Evolutionary conservation across 2,113 vertebrate species (phyloP).

Genomic region (Dolichallabes microphthalmus): DNA sequence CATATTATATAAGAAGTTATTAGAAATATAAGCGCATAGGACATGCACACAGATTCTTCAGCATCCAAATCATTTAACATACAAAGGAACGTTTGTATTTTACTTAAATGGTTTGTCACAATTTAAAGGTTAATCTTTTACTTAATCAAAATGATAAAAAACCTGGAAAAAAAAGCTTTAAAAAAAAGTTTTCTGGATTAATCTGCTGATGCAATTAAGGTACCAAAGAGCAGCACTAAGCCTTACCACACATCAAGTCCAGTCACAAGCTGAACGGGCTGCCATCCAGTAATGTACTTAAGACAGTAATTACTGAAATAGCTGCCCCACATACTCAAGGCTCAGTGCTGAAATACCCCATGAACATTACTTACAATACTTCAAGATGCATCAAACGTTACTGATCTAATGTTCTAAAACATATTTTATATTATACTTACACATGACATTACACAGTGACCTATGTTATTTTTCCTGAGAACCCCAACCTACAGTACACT

Average conservation of each 20-base stretch:
- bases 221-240: neutral
- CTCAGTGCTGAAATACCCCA: neutral
- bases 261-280: neutral
- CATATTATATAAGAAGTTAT: neutral
- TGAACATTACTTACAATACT: neutral
- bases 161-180: neutral
- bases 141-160: neutral
- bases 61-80: neutral
- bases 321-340: neutral
- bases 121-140: neutral
- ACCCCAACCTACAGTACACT: no score
- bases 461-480: no score
- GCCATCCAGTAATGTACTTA: neutral
- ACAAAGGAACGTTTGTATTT: neutral
- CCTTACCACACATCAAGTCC: neutral
- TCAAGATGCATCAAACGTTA: neutral
- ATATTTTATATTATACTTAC: neutral
- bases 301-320: conserved; percentile 12
- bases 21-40: neutral
- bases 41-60: neutral
- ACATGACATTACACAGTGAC: neutral
- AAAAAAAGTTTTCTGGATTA: neutral
- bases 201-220: neutral
- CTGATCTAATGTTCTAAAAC: neutral
- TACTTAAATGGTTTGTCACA: neutral